phyloP scores from a whole-genome alignment of 2,113 vertebrate genomes.

The Clarias batrachus region DNA sequence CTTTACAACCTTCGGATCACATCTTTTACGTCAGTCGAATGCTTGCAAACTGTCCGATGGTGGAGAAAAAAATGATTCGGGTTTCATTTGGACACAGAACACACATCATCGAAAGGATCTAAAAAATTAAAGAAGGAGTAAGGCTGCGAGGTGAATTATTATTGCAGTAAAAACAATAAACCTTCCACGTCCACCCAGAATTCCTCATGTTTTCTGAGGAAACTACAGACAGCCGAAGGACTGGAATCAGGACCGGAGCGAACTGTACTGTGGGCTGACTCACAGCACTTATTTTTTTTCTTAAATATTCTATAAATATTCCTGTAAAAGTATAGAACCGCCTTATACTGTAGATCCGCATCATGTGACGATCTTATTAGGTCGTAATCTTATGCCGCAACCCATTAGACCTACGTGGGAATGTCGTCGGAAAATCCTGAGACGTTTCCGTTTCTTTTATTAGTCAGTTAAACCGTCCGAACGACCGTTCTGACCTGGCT shows the following conservation, averaged over 20 bases:
- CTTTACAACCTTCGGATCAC: neutral
- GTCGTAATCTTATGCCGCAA: neutral
- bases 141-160: neutral
- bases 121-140: neutral
- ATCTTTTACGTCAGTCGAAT: neutral
- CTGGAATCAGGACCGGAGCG: neutral
- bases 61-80: neutral
- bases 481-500: neutral
- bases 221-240: neutral
- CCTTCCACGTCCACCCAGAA: neutral
- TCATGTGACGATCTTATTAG: neutral
- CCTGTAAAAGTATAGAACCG: too few species aligned
- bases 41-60: neutral
- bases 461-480: constrained; percentile 18
- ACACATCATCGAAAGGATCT: neutral
- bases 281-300: too few species aligned
- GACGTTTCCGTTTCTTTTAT: neutral
- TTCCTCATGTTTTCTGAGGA: neutral
- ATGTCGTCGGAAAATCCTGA: constrained; percentile 3
- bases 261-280: neutral
- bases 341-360: neutral
- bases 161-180: neutral
- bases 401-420: neutral
- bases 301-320: too few species aligned
- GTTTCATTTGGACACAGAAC: neutral